Conservation (phyloP, 2,888 invertebrate species). For the Halictus quadricinctus region DNA sequence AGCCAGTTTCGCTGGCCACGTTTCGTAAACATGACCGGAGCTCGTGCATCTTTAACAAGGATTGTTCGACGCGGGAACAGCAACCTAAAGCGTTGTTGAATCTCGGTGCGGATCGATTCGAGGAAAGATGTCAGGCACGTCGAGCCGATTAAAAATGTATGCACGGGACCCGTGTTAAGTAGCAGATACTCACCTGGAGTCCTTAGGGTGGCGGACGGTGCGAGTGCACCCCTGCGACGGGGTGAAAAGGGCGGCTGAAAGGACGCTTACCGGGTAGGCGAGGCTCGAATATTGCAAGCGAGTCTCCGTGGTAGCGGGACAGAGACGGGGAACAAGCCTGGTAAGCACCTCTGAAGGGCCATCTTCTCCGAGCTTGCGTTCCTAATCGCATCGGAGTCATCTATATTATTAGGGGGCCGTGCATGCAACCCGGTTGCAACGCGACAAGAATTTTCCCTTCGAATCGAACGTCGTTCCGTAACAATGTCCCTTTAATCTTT, state of each 20-base stretch:
- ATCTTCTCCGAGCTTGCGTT: conserved; percentile 74
- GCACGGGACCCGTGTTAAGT: conserved; percentile 71
- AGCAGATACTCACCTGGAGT: conserved; percentile 69
- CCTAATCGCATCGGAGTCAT: conserved; percentile 77
- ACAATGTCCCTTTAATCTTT: conserved; percentile 18
- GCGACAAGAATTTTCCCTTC: background rate
- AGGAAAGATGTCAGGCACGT: conserved; percentile 50
- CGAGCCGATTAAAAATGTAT: conserved; percentile 75
- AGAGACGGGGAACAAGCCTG: conserved; percentile 69
- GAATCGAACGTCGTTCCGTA: conserved; percentile 17
- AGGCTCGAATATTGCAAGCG: conserved; percentile 62
- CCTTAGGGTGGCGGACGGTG: conserved; percentile 61
- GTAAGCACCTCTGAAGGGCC: conserved; percentile 78
- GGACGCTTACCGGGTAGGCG: conserved; percentile 55
- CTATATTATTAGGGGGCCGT: conserved; percentile 74
- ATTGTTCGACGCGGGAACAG: background rate
- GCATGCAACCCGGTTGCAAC: conserved; percentile 53
- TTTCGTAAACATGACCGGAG: background rate
- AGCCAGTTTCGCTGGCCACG: background rate
- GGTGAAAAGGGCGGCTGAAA: conserved; percentile 41
- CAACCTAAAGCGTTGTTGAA: conserved; percentile 20
- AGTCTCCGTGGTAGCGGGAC: conserved; percentile 25
- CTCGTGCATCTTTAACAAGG: background rate
- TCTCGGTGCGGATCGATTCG: conserved; percentile 51
- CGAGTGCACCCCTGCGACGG: conserved; percentile 43